Conservation (phyloP, 2,797 vertebrate genomes). For the Cyclura pinguis region DNA sequence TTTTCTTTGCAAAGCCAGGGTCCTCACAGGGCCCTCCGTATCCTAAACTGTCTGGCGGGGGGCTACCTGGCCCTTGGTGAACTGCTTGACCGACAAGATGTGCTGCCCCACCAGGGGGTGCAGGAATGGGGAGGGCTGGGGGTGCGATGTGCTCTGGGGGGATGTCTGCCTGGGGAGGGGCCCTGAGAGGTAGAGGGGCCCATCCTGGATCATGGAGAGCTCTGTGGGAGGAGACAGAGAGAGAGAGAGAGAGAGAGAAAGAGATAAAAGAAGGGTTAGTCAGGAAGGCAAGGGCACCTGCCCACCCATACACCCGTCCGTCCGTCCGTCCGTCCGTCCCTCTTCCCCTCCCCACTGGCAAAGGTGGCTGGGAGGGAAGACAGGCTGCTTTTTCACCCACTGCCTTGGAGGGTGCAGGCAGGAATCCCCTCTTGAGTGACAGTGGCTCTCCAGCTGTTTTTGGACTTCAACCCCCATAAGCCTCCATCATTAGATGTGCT, state of each 20-base stretch:
- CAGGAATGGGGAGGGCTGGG: slow-evolving; percentile 88
- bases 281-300: too few species aligned
- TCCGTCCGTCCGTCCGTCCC: too few species aligned
- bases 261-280: not conserved
- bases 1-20: too few species aligned
- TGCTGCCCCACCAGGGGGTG: slow-evolving; percentile 93
- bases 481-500: too few species aligned
- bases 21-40: too few species aligned
- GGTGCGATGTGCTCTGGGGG: slow-evolving; percentile 84
- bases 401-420: too few species aligned
- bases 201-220: slow-evolving; percentile 74
- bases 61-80: slow-evolving; percentile 95
- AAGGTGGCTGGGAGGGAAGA: not conserved
- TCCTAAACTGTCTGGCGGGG: not conserved
- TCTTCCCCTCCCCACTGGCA: not conserved
- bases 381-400: accelerated
- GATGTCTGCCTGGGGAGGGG: slow-evolving; percentile 90
- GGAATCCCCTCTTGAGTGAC: too few species aligned
- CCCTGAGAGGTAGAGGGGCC: slow-evolving; percentile 77
- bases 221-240: slow-evolving; percentile 59
- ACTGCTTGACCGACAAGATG: slow-evolving; percentile 91
- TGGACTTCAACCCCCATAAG: too few species aligned
- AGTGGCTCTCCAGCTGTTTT: too few species aligned
- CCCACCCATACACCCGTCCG: too few species aligned
- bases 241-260: not conserved